phyloP scores from a whole-genome alignment of 2,797 vertebrate species.

The Argyrosomus regius region DNA sequence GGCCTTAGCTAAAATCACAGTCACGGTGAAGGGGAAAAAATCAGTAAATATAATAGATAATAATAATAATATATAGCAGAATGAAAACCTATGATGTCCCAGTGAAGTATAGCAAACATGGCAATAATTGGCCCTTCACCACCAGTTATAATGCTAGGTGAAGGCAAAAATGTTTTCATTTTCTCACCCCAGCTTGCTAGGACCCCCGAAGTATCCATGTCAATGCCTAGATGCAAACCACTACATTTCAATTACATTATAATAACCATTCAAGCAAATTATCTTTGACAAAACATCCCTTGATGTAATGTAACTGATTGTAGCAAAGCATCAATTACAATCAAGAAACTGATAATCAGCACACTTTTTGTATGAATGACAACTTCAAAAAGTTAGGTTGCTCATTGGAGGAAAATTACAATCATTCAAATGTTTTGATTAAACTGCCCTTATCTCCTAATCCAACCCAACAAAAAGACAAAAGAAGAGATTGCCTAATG shows the following conservation, averaged over 20 bases:
- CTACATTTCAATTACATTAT: background rate
- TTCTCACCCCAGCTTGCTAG: too few relatives aligned
- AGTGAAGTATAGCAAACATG: background rate
- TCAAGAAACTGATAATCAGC: slow-evolving; percentile 18
- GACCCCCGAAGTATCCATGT: background rate
- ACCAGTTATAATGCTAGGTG: background rate
- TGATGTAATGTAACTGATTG: background rate
- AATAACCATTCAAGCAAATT: slow-evolving; percentile 6
- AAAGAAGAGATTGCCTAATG: background rate
- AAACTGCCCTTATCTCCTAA: background rate
- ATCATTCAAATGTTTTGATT: slow-evolving; percentile 5
- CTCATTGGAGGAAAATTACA: background rate
- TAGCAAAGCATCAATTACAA: slow-evolving; percentile 38
- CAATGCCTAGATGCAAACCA: background rate
- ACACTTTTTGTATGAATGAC: slow-evolving; percentile 3
- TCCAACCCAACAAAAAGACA: background rate
- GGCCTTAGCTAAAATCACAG: slow-evolving; percentile 24
- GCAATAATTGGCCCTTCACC: background rate
- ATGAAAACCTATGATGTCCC: background rate
- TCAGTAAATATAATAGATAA: background rate
- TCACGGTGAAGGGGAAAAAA: background rate
- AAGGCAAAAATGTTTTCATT: too few relatives aligned
- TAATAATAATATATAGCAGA: background rate
- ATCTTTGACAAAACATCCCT: slow-evolving; percentile 14
- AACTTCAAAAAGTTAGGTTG: background rate